A percentile compares a stretch with the other conserved stretches of the same genome.
phyloP scores from a whole-genome alignment of 2,113 vertebrate species.

The Chauna torquata region DNA sequence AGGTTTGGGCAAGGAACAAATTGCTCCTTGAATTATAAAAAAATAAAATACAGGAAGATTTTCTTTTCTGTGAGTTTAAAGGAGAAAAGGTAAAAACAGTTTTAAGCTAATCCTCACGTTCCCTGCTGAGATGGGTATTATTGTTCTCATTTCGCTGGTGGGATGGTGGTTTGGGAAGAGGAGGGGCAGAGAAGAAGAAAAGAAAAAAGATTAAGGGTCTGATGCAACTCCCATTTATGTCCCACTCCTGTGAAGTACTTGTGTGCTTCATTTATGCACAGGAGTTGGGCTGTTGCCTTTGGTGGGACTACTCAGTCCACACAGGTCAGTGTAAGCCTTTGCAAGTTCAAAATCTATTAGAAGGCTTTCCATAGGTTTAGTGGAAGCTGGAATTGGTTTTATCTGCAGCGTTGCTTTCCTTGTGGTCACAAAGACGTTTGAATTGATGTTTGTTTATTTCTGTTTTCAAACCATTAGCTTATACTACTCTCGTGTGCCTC shows the following conservation, averaged over 20 bases:
- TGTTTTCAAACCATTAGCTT: neutral
- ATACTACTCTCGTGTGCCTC: neutral
- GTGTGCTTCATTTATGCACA: neutral
- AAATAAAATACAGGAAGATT: neutral
- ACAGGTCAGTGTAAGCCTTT: neutral
- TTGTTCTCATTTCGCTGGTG: neutral
- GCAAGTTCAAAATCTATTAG: neutral
- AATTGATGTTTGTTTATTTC: neutral
- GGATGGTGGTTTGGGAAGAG: neutral
- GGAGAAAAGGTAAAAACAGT: neutral
- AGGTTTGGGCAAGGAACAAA: neutral
- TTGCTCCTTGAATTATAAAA: neutral
- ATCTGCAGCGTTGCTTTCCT: neutral
- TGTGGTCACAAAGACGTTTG: neutral
- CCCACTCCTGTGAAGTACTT: neutral
- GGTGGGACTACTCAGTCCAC: neutral
- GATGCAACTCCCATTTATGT: neutral
- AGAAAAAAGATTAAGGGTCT: neutral
- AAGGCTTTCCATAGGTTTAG: neutral
- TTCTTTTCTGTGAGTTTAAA: neutral
- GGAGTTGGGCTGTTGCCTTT: neutral
- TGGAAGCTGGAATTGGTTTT: neutral
- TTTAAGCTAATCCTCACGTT: neutral
- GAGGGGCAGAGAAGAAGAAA: neutral
- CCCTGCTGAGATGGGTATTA: neutral